Conservation (phyloP, 2,888 invertebrate species). For the Lochmaea capreae region DNA sequence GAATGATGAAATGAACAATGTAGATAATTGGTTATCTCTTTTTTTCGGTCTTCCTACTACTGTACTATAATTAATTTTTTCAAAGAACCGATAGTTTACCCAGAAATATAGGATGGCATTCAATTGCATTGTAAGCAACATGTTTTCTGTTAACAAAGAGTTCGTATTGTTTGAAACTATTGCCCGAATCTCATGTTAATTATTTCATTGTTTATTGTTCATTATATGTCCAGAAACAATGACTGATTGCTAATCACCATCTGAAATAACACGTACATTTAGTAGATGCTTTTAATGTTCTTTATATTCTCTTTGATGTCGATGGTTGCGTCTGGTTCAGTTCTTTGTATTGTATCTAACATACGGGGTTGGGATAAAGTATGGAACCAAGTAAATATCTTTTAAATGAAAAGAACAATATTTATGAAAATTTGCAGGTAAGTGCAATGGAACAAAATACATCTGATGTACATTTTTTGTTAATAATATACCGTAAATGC, state of each 20-base stretch:
- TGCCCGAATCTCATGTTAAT: not conserved
- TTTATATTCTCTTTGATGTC: not conserved
- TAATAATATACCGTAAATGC: no score
- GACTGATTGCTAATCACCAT: not conserved
- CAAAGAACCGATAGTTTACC: constrained; percentile 1
- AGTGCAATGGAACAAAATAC: no score
- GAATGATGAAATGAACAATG: not conserved
- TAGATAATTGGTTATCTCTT: not conserved
- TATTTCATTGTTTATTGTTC: constrained; percentile 5
- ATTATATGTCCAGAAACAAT: not conserved
- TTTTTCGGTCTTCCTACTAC: not conserved
- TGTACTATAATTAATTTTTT: not conserved
- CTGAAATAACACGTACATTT: not conserved
- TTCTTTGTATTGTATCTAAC: not conserved
- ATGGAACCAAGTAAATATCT: no score
- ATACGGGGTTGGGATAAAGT: no score
- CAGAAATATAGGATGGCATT: not conserved
- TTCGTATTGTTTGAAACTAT: constrained; percentile 1
- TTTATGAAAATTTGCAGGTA: no score
- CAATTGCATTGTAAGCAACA: not conserved
- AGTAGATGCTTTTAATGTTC: not conserved
- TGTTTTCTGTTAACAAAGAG: not conserved
- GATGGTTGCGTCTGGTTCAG: not conserved
- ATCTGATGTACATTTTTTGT: no score
- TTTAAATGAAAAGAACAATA: no score